A percentile compares a stretch with the other conserved stretches of the same genome.
Conservation (phyloP, 1,140 invertebrate genomes). For the Heliothis subflexa region DNA sequence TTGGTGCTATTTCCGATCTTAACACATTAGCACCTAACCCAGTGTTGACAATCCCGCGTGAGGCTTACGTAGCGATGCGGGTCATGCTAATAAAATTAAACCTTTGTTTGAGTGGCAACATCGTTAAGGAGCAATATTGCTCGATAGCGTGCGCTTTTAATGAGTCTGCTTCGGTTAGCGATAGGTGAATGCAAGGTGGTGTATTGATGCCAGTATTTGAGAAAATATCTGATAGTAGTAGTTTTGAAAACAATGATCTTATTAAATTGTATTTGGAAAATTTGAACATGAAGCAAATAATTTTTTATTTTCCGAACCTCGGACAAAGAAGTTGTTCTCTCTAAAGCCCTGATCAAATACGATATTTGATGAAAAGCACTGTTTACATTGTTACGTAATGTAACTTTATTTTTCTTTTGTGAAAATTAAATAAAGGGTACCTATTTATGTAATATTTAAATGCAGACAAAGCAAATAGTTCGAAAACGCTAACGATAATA, state of each 20-base stretch:
- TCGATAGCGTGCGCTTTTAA: constrained; percentile 51
- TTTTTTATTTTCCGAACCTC: too few species aligned
- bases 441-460: background rate
- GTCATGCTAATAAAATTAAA: constrained; percentile 60
- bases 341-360: too few species aligned
- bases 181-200: background rate
- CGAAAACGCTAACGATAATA: background rate
- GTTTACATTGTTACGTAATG: too few species aligned
- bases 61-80: constrained; percentile 44
- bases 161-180: constrained; percentile 19
- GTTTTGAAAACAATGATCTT: too few species aligned
- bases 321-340: too few species aligned
- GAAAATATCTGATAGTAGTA: background rate
- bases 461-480: background rate
- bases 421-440: too few species aligned
- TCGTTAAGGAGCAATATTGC: constrained; percentile 61
- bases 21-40: background rate
- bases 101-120: constrained; percentile 57
- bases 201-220: background rate
- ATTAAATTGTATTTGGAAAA: too few species aligned
- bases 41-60: constrained; percentile 35
- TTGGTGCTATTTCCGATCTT: background rate
- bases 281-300: too few species aligned
- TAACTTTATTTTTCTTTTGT: too few species aligned
- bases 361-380: too few species aligned